A percentile compares a stretch with the other conserved stretches of the same genome.
Conservation (phyloP, 2,113 vertebrate species). For the Bagarius yarrelli region DNA sequence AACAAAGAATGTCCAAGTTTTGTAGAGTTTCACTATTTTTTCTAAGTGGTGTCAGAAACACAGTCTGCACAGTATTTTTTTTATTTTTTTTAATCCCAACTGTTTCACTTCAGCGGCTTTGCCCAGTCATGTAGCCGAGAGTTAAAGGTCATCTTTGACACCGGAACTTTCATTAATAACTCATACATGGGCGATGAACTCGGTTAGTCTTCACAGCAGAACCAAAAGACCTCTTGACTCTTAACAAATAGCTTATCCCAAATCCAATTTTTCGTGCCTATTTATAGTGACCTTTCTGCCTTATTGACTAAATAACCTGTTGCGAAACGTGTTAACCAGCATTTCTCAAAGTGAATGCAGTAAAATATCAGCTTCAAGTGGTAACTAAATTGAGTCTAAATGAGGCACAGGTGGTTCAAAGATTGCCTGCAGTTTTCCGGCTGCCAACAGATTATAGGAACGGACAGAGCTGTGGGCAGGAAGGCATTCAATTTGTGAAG, state of each 20-base stretch:
- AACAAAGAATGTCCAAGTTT: too few relatives aligned
- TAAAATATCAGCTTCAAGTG: not conserved
- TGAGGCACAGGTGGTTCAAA: not conserved
- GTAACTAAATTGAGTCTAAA: not conserved
- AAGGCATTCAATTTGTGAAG: not conserved
- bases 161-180: constrained; percentile 8
- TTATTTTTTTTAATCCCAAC: not conserved
- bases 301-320: not conserved
- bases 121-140: not conserved
- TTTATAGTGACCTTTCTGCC: constrained; percentile 8
- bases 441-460: not conserved
- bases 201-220: constrained; percentile 12
- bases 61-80: not conserved
- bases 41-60: not conserved
- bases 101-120: not conserved
- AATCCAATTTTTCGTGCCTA: constrained; percentile 1
- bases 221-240: constrained; percentile 13
- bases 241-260: constrained; percentile 5
- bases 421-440: not conserved
- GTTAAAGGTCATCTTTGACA: not conserved
- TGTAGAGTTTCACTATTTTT: not conserved
- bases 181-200: constrained; percentile 1
- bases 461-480: not conserved
- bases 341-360: not conserved
- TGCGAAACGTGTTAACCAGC: not conserved